phyloP scores from a whole-genome alignment of 2,888 invertebrate species.

The Aphidoletes aphidimyza region DNA sequence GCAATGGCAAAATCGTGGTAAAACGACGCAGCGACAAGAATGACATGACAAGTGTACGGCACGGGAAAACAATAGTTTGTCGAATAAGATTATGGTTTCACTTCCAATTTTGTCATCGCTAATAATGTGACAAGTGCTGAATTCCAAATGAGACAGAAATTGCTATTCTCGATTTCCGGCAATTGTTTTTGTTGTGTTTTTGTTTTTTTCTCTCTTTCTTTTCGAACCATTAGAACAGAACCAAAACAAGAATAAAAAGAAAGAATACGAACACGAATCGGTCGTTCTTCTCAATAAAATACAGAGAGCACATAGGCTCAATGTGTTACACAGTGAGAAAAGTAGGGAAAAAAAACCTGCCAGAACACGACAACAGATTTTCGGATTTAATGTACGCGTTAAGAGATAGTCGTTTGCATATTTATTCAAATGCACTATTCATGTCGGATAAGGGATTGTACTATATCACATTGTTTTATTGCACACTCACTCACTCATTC shows the following conservation, averaged over 20 bases:
- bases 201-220: neutral
- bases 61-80: neutral
- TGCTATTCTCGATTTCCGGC: slow-evolving; percentile 38
- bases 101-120: slow-evolving; percentile 49
- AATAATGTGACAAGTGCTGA: slow-evolving; percentile 51
- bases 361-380: slow-evolving; percentile 4
- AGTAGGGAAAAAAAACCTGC: neutral
- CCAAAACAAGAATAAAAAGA: too few relatives aligned
- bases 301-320: neutral
- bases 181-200: slow-evolving; percentile 25
- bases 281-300: too few relatives aligned
- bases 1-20: neutral
- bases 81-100: slow-evolving; percentile 36
- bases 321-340: too few relatives aligned
- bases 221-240: slow-evolving; percentile 7
- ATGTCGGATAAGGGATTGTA: slow-evolving; percentile 37
- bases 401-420: slow-evolving; percentile 31
- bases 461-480: slow-evolving; percentile 4
- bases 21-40: neutral
- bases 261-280: too few relatives aligned
- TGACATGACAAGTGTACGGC: neutral
- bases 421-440: slow-evolving; percentile 46
- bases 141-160: slow-evolving; percentile 19
- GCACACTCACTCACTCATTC: neutral
- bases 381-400: slow-evolving; percentile 34